Percentiles rank a stretch among this genome's conserved stretches.
These are phyloP conservation scores for Oreotrochilus melanogaster DNA, from an alignment of 2,113 vertebrate genomes.

Conservation along the genomic window DNA sequence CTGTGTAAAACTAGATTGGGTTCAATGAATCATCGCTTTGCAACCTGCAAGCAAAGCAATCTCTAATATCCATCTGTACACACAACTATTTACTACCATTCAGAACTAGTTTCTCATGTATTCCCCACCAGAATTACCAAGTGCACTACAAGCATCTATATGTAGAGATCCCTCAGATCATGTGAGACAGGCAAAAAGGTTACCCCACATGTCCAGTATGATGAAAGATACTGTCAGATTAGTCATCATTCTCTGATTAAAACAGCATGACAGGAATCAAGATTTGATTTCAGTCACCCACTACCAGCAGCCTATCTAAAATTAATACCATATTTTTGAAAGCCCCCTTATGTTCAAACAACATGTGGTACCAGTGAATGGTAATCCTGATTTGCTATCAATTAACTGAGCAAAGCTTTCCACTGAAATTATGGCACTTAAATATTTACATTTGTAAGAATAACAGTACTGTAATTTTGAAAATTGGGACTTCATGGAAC, in stretches of 20 bases:
- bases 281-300: slow-evolving; percentile 28
- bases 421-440: slow-evolving; percentile 19
- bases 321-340: slow-evolving; percentile 4
- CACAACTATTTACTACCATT: slow-evolving; percentile 5
- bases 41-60: slow-evolving; percentile 28
- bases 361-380: background rate
- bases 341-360: background rate
- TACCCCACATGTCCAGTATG: background rate
- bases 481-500: slow-evolving; percentile 15
- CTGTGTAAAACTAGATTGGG: background rate
- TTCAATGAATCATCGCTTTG: slow-evolving; percentile 57
- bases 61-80: slow-evolving; percentile 25
- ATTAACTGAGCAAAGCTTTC: background rate
- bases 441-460: background rate
- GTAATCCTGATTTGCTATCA: background rate
- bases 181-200: background rate
- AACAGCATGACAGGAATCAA: slow-evolving; percentile 12
- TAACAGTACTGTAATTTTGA: background rate
- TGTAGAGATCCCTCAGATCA: background rate
- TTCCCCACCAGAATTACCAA: slow-evolving; percentile 23
- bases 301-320: slow-evolving; percentile 9
- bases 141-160: background rate
- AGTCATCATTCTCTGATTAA: background rate
- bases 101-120: slow-evolving; percentile 1
- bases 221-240: background rate